phyloP scores from a whole-genome alignment of 2,797 vertebrate species.

The Oryzias dopingdopingensis region DNA sequence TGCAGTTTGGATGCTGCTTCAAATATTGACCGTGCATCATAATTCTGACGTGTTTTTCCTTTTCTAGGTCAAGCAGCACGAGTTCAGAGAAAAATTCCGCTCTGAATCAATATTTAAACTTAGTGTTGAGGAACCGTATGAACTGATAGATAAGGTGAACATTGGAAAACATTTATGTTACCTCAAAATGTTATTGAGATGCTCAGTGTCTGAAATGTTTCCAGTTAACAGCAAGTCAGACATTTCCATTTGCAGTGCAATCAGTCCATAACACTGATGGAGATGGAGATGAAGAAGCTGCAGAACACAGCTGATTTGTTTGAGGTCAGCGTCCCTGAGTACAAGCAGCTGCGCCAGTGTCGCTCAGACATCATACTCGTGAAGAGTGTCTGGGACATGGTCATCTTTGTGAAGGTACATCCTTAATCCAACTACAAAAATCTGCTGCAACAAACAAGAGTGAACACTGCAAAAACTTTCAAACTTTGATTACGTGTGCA shows the following conservation, averaged over 20 bases:
- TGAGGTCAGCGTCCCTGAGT: constrained; percentile 80
- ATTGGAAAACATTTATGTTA: constrained; percentile 43
- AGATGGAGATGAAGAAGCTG: constrained; percentile 78
- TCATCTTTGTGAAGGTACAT: constrained; percentile 78
- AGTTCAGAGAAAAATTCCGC: constrained; percentile 82
- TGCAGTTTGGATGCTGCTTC: not conserved
- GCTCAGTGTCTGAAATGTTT: not conserved
- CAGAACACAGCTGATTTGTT: constrained; percentile 80
- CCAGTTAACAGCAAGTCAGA: not conserved
- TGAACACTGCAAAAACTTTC: no score
- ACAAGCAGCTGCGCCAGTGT: constrained; percentile 80
- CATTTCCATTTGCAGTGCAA: constrained; percentile 64
- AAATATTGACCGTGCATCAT: constrained; percentile 6
- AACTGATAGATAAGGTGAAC: constrained; percentile 75
- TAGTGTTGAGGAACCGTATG: constrained; percentile 72
- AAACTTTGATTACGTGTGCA: no score
- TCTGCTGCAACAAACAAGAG: no score
- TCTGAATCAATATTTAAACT: constrained; percentile 76
- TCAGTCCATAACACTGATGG: constrained; percentile 64
- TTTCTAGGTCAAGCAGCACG: constrained; percentile 80
- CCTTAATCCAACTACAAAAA: not conserved
- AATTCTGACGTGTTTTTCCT: constrained; percentile 12
- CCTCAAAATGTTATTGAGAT: not conserved
- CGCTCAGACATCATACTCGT: constrained; percentile 76
- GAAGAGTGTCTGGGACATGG: constrained; percentile 82